Base-by-base conservation (phyloP, 2,113 vertebrate genomes). In the Centrocercus urophasianus region DNA sequence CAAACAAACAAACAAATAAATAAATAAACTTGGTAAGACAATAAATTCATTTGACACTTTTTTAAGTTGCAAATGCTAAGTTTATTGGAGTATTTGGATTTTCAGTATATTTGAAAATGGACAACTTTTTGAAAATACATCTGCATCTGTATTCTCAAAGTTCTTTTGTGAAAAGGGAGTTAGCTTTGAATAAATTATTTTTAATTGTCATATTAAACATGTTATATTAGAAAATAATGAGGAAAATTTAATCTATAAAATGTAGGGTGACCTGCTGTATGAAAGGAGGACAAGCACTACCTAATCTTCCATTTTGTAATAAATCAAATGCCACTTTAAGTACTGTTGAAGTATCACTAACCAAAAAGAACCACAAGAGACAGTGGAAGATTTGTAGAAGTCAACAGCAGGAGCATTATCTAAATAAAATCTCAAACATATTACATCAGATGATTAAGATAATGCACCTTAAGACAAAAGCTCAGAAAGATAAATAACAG, bases 191-290 rank as follows among this genome's bases (percentile, higher is more conserved):
- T 21, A 82, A 95, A 69, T 83, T 81, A 2, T 92, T 82, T 93
- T 94, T 78, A 96, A 60, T 78, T 90, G 20, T 38, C 22, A 10
- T 82, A 85, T 92, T 78, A 94, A 95, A 96, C 95, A 93, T 70
- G 3, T 60, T 75, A n/a, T 52, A 6, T 67, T 95, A 28, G 19
- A 81, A 6, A 27, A 5, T 95, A 93, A 93, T 83, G 78, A 48
- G 9, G 78, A 93, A 83, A 93, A 95, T 79, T 94, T 88, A 90
- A 91, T 82, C 56, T 75, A 48, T 36, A 96, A 94, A 97, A 93
- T 95, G 81, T 88, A 15, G 47, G 22, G 24, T 93, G 43, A 92
- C 93, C 64, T 92, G 36, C 7, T 76, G 24, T 78, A 38, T 18
- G 85, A 28, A 82, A 14, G 48, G 64, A 91, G 24, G 63, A 89